Percentiles rank a stretch among this genome's conserved stretches.
Conservation (phyloP, 2,797 vertebrate genomes). For the Tragelaphus eurycerus region DNA sequence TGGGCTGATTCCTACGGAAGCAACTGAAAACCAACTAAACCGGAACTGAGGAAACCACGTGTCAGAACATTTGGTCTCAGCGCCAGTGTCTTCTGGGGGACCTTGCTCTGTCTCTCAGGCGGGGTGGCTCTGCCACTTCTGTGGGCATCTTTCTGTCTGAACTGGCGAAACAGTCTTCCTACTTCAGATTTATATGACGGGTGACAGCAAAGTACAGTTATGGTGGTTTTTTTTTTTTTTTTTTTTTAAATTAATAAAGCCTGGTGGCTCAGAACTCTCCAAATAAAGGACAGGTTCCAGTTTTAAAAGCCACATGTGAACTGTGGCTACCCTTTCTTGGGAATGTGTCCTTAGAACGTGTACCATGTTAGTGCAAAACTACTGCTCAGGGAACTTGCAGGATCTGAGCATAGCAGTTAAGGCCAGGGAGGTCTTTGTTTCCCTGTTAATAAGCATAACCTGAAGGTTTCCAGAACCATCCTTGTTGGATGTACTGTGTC, state of each 20-base stretch:
- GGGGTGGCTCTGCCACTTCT: neutral
- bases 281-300: neutral
- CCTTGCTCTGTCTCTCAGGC: neutral
- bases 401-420: neutral
- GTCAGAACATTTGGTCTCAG: neutral
- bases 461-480: neutral
- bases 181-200: neutral
- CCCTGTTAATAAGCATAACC: neutral
- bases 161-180: neutral
- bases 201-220: neutral
- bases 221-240: neutral
- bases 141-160: neutral
- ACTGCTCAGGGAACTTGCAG: neutral
- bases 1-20: neutral
- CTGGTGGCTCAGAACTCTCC: neutral
- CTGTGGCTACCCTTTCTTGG: neutral
- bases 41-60: neutral
- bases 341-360: neutral
- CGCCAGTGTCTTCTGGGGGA: neutral
- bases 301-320: neutral
- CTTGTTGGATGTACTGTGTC: fast-evolving
- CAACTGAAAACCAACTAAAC: neutral
- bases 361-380: neutral
- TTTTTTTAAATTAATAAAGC: neutral
- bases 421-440: neutral